A percentile compares a stretch with the other conserved stretches of the same genome.
Evolutionary conservation across 2,113 vertebrate species (phyloP).

Genomic region (Aspidoscelis tigris): DNA sequence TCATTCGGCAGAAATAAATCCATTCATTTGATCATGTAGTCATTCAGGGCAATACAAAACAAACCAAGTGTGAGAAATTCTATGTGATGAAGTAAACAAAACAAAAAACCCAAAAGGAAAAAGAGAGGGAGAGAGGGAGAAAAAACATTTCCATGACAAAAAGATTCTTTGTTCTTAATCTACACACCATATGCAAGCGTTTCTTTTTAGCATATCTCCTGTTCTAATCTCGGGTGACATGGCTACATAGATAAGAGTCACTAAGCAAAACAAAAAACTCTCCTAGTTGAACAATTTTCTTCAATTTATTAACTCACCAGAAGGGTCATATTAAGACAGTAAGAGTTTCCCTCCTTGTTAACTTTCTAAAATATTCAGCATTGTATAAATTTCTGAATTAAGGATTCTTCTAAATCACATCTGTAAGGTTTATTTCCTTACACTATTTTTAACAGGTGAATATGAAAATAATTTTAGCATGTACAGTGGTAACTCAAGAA

Average conservation of each 20-base stretch:
- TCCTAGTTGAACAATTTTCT: constrained; percentile 67
- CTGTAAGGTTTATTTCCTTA: constrained; percentile 20
- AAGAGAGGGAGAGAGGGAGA: constrained; percentile 52
- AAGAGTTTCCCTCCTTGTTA: constrained; percentile 33
- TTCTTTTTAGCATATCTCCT: constrained; percentile 84
- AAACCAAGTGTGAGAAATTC: constrained; percentile 97
- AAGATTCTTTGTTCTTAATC: constrained; percentile 91
- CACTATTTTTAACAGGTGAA: not conserved
- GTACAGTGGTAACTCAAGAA: constrained; percentile 41
- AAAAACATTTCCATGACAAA: constrained; percentile 94
- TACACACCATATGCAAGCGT: constrained; percentile 89
- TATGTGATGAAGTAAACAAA: constrained; percentile 95
- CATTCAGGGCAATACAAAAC: constrained; percentile 91
- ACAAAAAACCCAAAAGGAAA: constrained; percentile 69
- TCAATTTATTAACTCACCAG: constrained; percentile 64
- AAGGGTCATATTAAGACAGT: constrained; percentile 50
- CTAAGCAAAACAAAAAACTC: constrained; percentile 64
- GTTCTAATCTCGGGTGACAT: constrained; percentile 80
- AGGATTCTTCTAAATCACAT: constrained; percentile 21
- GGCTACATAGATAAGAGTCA: constrained; percentile 74
- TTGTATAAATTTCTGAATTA: constrained; percentile 44
- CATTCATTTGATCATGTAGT: constrained; percentile 92
- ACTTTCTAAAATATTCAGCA: constrained; percentile 61
- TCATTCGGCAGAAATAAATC: constrained; percentile 90
- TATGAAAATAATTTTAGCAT: no score